Percentiles rank a stretch among this genome's conserved stretches.
Conservation (phyloP, 2,113 vertebrate genomes). For the Upupa epops region DNA sequence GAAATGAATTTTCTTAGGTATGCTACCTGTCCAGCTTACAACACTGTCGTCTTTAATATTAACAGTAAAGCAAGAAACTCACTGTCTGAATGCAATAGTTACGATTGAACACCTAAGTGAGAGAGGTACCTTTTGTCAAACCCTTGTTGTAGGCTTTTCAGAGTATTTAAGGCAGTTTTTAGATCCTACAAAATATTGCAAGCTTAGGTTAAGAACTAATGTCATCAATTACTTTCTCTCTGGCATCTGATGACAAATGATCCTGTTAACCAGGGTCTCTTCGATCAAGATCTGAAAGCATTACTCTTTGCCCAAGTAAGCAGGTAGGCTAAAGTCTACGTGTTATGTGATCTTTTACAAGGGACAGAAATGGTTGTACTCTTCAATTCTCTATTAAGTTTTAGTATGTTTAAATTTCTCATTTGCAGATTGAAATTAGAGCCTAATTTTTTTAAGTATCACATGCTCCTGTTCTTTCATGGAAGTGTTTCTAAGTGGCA, state of each 20-base stretch:
- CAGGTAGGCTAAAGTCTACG: neutral
- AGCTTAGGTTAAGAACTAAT: neutral
- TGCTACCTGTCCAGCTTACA: neutral
- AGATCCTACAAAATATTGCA: neutral
- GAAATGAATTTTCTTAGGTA: neutral
- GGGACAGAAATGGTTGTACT: neutral
- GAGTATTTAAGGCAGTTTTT: neutral
- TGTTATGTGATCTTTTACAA: neutral
- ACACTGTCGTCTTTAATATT: neutral
- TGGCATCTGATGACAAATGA: neutral
- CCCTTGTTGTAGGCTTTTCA: neutral
- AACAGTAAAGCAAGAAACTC: neutral
- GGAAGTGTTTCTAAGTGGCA: neutral
- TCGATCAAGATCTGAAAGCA: neutral
- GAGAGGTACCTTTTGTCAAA: neutral
- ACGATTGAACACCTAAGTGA: neutral
- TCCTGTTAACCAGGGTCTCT: neutral
- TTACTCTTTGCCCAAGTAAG: neutral
- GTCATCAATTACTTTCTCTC: neutral
- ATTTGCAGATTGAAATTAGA: neutral
- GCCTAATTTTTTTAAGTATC: neutral
- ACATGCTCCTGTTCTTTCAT: neutral
- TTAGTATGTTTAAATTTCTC: constrained; percentile 26
- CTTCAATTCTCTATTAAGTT: neutral
- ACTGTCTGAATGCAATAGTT: neutral